These are phyloP conservation scores for Cephalopholis sonnerati DNA, from an alignment of 2,113 vertebrate species.

Conservation along the genomic window DNA sequence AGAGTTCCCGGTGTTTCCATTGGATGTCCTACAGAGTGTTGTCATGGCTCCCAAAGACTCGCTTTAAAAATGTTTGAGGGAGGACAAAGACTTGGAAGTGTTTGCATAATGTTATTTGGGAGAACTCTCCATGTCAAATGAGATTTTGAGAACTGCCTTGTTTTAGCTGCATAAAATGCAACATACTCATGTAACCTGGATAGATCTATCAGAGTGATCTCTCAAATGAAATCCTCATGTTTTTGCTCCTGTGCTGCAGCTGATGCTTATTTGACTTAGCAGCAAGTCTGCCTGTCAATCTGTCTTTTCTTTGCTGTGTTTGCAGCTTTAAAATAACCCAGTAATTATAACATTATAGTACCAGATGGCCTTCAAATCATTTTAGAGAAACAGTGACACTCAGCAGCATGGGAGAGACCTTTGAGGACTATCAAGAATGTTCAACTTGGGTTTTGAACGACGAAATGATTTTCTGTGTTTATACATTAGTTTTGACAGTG, in stretches of 20 bases:
- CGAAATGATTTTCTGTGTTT: conserved; percentile 39
- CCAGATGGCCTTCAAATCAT: conserved; percentile 54
- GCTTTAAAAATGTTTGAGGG: conserved; percentile 69
- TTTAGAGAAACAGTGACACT: conserved; percentile 18
- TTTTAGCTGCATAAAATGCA: conserved; percentile 30
- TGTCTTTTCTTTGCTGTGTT: conserved; percentile 44
- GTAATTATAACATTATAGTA: conserved; percentile 36
- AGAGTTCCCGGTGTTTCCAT: conserved; percentile 53
- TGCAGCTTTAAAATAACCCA: conserved; percentile 53
- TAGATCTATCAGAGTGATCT: conserved; percentile 8
- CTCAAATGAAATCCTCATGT: conserved; percentile 27
- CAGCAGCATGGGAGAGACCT: conserved; percentile 7
- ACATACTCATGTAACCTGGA: background rate
- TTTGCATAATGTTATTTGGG: conserved; percentile 68
- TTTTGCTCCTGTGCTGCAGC: conserved; percentile 37
- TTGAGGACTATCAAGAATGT: conserved; percentile 47
- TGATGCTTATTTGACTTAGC: conserved; percentile 32
- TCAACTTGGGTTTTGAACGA: conserved; percentile 24
- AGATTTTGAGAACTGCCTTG: conserved; percentile 51
- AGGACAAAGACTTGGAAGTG: conserved; percentile 68
- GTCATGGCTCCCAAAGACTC: conserved; percentile 78
- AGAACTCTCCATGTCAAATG: conserved; percentile 59
- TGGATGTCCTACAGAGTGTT: conserved; percentile 69
- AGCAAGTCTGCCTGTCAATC: conserved; percentile 35
- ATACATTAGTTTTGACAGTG: conserved; percentile 36